Evolutionary conservation across 2,113 vertebrate species (phyloP).

Genomic region (Herpailurus yagouaroundi): DNA sequence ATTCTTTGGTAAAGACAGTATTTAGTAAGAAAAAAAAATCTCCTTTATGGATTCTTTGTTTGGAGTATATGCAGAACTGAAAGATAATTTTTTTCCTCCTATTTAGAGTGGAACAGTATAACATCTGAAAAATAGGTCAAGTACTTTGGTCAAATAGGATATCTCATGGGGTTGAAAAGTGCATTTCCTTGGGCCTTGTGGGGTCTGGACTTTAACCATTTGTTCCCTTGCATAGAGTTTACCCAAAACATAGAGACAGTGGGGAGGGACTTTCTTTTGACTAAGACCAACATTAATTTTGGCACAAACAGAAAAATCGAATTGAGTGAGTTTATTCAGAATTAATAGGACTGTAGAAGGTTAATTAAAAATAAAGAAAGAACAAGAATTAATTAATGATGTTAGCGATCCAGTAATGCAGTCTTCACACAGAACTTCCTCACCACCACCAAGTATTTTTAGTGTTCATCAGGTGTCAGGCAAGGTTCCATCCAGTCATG

Average conservation of each 20-base stretch:
- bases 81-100: background rate
- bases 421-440: background rate
- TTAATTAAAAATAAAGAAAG: conserved; percentile 51
- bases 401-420: background rate
- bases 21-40: conserved; percentile 42
- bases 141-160: background rate
- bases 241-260: background rate
- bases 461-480: background rate
- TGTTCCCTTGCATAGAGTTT: background rate
- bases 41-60: conserved; percentile 2
- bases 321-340: conserved; percentile 26
- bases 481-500: background rate
- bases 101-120: background rate
- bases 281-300: background rate
- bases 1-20: conserved; percentile 28
- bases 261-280: background rate
- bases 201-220: background rate
- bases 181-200: background rate
- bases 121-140: background rate
- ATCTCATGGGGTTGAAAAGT: background rate
- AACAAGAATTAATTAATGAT: background rate
- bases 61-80: background rate
- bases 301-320: background rate
- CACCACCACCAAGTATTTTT: background rate
- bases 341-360: conserved; percentile 10